Percentiles rank a stretch among this genome's conserved stretches.
Conservation (phyloP, 2,113 vertebrate genomes). For the Malurus cyaneus region DNA sequence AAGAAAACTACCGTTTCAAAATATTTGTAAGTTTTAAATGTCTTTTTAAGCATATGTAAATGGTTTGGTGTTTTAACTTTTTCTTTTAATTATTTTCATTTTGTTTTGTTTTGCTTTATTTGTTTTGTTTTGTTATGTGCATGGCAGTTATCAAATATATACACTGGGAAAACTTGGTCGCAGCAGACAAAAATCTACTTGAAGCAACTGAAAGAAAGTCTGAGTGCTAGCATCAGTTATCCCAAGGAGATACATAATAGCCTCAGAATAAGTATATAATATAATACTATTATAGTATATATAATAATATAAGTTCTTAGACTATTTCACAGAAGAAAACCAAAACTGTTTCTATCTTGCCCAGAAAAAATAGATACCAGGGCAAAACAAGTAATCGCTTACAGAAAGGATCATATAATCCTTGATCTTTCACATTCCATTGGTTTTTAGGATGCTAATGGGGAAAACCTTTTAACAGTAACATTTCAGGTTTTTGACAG, state of each 20-base stretch:
- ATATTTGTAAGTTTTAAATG: not conserved
- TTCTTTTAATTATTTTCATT: not conserved
- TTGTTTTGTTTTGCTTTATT: not conserved
- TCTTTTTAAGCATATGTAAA: not conserved
- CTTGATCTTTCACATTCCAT: not conserved
- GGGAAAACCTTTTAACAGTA: not conserved
- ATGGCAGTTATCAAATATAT: not conserved
- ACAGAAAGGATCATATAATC: not conserved
- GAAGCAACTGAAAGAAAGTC: not conserved
- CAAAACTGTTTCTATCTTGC: not conserved
- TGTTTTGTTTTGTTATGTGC: not conserved
- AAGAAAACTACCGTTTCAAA: not conserved
- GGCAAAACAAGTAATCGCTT: not conserved
- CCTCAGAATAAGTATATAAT: not conserved
- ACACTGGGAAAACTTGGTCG: not conserved
- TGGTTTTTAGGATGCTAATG: not conserved
- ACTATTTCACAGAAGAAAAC: not conserved
- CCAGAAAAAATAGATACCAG: not conserved
- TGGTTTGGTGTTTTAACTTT: rapidly evolving
- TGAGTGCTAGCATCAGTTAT: not conserved
- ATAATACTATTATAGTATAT: too few species aligned
- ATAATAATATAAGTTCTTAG: too few species aligned
- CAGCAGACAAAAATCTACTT: not conserved
- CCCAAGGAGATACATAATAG: not conserved
- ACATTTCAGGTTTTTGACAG: not conserved